Percentiles rank a stretch among this genome's conserved stretches.
Evolutionary conservation across 2,888 invertebrate genomes (phyloP).

Genomic region (Dendrolimus pini): DNA sequence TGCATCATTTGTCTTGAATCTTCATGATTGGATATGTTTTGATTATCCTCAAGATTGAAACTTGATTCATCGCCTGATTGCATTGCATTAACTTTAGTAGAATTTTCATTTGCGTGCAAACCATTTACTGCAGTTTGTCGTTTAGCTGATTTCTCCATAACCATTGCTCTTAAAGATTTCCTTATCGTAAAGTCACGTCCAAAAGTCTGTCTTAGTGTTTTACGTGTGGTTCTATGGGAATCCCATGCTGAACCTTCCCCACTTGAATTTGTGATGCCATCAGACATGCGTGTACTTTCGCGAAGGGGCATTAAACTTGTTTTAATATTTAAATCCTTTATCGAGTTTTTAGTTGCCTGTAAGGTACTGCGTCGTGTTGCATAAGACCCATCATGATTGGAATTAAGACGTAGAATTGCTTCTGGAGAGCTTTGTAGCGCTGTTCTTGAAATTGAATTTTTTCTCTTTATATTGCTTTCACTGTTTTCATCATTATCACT

Average conservation of each 20-base stretch:
- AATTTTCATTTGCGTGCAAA: constrained; percentile 22
- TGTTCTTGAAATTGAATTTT: constrained; percentile 9
- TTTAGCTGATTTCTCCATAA: constrained; percentile 62
- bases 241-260: constrained; percentile 63
- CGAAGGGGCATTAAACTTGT: constrained; percentile 36
- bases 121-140: constrained; percentile 31
- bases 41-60: constrained; percentile 16
- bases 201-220: constrained; percentile 56
- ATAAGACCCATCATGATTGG: constrained; percentile 33
- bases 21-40: constrained; percentile 32
- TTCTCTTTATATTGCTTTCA: constrained; percentile 14
- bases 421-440: constrained; percentile 41
- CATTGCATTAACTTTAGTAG: constrained; percentile 37
- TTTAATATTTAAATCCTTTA: constrained; percentile 26
- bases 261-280: constrained; percentile 44
- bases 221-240: constrained; percentile 57
- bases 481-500: constrained; percentile 12
- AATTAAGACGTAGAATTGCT: constrained; percentile 31
- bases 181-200: constrained; percentile 56
- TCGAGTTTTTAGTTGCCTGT: constrained; percentile 38
- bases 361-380: constrained; percentile 30
- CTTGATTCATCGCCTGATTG: constrained; percentile 23
- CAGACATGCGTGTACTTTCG: constrained; percentile 38
- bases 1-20: constrained; percentile 33
- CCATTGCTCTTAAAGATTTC: constrained; percentile 55